Percentiles rank a stretch among this genome's conserved stretches.
Conservation (phyloP, 2,113 vertebrate genomes). For the Nesoenas mayeri region DNA sequence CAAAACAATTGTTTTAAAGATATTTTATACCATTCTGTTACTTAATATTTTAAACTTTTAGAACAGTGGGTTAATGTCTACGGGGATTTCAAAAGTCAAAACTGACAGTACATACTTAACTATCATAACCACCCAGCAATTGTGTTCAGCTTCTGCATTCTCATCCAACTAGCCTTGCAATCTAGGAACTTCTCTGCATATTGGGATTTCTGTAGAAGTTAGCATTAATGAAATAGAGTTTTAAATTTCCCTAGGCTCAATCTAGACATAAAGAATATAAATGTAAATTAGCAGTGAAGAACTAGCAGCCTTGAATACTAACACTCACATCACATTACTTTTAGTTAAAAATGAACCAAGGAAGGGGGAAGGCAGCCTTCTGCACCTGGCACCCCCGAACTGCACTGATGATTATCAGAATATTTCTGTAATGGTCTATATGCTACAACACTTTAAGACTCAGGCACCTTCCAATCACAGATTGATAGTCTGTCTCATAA, state of each 20-base stretch:
- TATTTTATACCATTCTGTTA: slow-evolving; percentile 30
- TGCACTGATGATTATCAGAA: slow-evolving; percentile 48
- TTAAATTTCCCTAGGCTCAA: slow-evolving; percentile 79
- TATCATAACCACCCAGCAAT: slow-evolving; percentile 69
- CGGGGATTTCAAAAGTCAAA: slow-evolving; percentile 64
- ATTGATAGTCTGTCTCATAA: slow-evolving; percentile 10
- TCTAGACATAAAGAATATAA: slow-evolving; percentile 79
- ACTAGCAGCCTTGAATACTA: slow-evolving; percentile 73
- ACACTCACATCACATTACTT: slow-evolving; percentile 58
- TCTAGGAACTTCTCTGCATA: slow-evolving; percentile 64
- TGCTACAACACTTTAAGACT: slow-evolving; percentile 1
- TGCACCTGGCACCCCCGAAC: slow-evolving; percentile 27
- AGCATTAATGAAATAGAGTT: slow-evolving; percentile 78
- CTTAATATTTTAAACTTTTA: slow-evolving; percentile 41
- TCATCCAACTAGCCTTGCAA: slow-evolving; percentile 61
- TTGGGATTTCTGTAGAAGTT: slow-evolving; percentile 75
- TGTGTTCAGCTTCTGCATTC: slow-evolving; percentile 66
- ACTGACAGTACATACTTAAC: slow-evolving; percentile 71
- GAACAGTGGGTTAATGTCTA: slow-evolving; percentile 11
- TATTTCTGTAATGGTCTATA: slow-evolving; percentile 34
- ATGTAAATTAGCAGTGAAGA: slow-evolving; percentile 80
- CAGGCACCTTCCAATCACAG: background rate
- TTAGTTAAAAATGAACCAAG: slow-evolving; percentile 57
- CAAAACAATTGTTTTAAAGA: background rate
- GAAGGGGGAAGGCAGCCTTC: slow-evolving; percentile 49